phyloP scores from a whole-genome alignment of 2,888 invertebrate species.

The Metacarcinus magister region DNA sequence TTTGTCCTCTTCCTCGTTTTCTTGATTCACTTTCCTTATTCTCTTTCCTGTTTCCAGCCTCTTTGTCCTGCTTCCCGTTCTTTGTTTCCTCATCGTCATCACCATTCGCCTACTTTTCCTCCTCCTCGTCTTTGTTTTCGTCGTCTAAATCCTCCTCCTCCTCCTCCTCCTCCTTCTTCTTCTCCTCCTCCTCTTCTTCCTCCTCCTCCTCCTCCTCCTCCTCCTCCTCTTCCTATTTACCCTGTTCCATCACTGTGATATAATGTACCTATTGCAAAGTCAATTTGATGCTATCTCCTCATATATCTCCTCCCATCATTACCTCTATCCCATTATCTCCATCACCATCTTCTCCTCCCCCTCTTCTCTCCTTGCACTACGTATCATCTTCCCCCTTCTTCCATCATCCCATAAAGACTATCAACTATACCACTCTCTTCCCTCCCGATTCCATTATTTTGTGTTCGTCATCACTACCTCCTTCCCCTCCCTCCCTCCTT shows the following conservation, averaged over 20 bases:
- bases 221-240: too few species aligned
- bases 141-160: not conserved
- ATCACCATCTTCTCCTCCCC: slow-evolving; percentile 26
- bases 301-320: slow-evolving; percentile 5
- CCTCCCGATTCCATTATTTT: not conserved
- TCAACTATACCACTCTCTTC: not conserved
- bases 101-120: too few species aligned
- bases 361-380: not conserved
- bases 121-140: too few species aligned
- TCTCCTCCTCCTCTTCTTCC: too few species aligned
- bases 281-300: too few species aligned
- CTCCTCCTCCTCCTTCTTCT: not conserved
- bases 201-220: too few species aligned
- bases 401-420: not conserved
- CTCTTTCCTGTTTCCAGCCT: not conserved
- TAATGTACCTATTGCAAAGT: too few species aligned
- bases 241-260: too few species aligned
- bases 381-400: not conserved
- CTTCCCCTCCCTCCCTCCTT: too few species aligned
- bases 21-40: not conserved
- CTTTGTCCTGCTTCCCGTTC: not conserved
- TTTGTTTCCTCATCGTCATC: not conserved
- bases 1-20: not conserved
- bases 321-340: slow-evolving; percentile 26
- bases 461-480: not conserved